Base-by-base conservation (phyloP, 2,888 invertebrate species). In the Fragum whitleyi region DNA sequence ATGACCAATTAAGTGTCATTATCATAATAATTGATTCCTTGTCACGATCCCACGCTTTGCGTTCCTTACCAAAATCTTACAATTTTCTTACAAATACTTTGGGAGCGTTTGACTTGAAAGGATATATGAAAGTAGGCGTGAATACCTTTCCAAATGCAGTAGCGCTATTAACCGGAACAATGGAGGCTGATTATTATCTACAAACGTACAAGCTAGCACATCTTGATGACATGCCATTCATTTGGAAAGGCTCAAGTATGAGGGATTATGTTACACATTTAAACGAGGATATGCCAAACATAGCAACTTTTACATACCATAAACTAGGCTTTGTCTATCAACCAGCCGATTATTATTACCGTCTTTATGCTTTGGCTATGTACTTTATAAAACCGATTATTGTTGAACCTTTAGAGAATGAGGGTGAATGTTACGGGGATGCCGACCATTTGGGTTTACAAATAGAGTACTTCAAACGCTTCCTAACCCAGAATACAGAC, bases 141-240 rank as follows among this genome's bases (percentile, higher is more conserved):
- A 74, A 71, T 39, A 81, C 81, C 21, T 81, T 74, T 59, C 77
- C 77, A 16, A 81, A 81, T 67, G 16, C 77, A 9, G 36, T 81
- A 65, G 57, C 74, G 7, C 29, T 74, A 16, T 39, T 77, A 3
- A 77, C 81, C 29, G 81, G 81, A 2, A 71, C 42, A 23, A 32
- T 26, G 14, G 39, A 36, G 14, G 11, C 28, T 14, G 51, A 21
- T 5, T 55, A 0, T 55, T 32, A 19, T 16, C 21, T 3, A 67
- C 65, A n/a, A 29, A 53, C 29, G 2, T 67, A 42, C 26, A 21
- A 23, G 26, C 67, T 42, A 19, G 21, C 23, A 0, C 47, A 67
- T n/a, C 61, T 73, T 7, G 77, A 77, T 55, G n/a, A 39, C 9
- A 74, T 67, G 55, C 81, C 81, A 7, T 74, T 81, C 47, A 77